A percentile compares a stretch with the other conserved stretches of the same genome.
Evolutionary conservation across 1,140 invertebrate species (phyloP).

Genomic region (Diorhabda carinulata): DNA sequence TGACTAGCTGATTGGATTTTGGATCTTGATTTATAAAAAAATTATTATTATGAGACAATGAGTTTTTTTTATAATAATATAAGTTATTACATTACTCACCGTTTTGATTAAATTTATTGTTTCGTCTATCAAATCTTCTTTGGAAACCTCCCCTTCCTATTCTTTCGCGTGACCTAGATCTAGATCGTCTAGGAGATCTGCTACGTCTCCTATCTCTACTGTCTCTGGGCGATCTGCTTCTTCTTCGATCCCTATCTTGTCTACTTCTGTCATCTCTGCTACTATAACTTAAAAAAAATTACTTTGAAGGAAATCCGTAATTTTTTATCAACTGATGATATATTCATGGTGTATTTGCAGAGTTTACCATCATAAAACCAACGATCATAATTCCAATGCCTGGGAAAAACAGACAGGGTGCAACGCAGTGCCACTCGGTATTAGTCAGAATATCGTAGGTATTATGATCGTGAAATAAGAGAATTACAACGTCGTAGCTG

Average conservation of each 20-base stretch:
- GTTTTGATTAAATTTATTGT: not conserved
- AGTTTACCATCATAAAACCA: no score
- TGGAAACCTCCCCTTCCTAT: constrained; percentile 19
- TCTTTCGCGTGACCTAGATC: constrained; percentile 28
- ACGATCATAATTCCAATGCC: no score
- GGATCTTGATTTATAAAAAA: not conserved
- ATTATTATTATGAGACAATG: no score
- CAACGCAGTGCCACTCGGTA: no score
- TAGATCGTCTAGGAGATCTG: constrained; percentile 36
- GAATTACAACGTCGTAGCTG: no score
- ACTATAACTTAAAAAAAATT: constrained; percentile 7
- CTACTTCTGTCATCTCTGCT: constrained; percentile 10
- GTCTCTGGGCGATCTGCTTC: constrained; percentile 25
- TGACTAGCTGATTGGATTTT: not conserved
- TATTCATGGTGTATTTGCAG: no score
- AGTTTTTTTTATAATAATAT: no score
- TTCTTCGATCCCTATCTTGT: constrained; percentile 22
- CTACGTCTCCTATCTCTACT: constrained; percentile 25
- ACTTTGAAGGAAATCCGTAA: not conserved
- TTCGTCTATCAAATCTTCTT: constrained; percentile 26
- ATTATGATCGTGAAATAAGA: no score
- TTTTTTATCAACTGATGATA: no score
- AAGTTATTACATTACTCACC: no score
- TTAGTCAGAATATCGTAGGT: no score
- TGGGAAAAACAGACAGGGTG: no score